phyloP scores from a whole-genome alignment of 2,113 vertebrate genomes.

The human (Homo sapiens) region DNA sequence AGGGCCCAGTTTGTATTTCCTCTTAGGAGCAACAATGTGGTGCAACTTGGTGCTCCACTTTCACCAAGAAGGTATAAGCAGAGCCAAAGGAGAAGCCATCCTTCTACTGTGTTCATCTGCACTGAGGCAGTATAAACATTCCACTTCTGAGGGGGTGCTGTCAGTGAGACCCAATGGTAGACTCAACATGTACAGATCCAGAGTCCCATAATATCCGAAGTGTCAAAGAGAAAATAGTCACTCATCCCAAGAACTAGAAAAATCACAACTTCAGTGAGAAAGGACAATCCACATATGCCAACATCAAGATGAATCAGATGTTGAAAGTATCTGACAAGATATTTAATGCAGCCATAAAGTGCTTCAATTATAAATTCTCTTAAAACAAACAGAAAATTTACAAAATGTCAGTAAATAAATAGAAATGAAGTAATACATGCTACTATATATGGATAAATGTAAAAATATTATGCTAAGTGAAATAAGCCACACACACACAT shows the following conservation, averaged over 20 bases:
- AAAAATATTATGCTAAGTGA: not conserved
- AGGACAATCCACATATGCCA: not conserved
- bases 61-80: not conserved
- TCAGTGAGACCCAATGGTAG: not conserved
- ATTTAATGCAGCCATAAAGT: slow-evolving; percentile 16
- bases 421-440: not conserved
- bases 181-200: not conserved
- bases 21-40: not conserved
- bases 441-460: not conserved
- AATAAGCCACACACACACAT: not conserved
- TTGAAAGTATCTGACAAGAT: not conserved
- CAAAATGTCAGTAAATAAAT: slow-evolving; percentile 1
- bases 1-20: not conserved
- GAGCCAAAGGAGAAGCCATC: not conserved
- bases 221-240: not conserved
- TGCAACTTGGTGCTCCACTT: not conserved
- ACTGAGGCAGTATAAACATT: not conserved
- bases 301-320: not conserved
- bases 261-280: slow-evolving; percentile 26
- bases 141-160: not conserved
- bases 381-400: slow-evolving; percentile 27
- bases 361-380: slow-evolving; percentile 14
- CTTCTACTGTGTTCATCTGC: not conserved
- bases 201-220: not conserved
- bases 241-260: not conserved